phyloP scores from a whole-genome alignment of 1,140 invertebrate species.

The Reticulitermes speratus region DNA sequence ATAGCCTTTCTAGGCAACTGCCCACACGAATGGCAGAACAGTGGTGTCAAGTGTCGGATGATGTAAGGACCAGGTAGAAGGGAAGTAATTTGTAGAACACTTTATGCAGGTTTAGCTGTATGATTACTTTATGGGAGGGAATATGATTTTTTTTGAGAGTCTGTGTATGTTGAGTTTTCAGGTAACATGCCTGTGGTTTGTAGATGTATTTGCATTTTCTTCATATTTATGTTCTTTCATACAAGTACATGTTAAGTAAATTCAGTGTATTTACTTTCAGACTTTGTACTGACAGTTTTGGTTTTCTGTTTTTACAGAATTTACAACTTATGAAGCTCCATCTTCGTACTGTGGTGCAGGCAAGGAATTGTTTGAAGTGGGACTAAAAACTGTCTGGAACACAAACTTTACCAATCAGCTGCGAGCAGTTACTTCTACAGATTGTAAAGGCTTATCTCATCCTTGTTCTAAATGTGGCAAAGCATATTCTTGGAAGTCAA shows the following conservation, averaged over 20 bases:
- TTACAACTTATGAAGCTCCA: neutral
- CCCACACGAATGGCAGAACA: no score
- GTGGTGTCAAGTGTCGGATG: no score
- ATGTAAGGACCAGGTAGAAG: no score
- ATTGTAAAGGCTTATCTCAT: conserved; percentile 18
- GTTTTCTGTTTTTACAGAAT: conserved; percentile 2
- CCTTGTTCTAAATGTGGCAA: conserved; percentile 33
- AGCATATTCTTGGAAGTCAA: conserved; percentile 29
- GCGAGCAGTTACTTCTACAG: neutral
- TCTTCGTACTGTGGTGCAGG: neutral
- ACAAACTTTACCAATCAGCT: neutral
- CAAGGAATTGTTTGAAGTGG: neutral
- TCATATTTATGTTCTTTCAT: neutral
- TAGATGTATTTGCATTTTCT: neutral
- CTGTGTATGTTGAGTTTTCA: no score
- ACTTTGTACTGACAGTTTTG: neutral
- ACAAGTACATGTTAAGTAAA: no score
- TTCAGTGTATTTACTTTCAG: neutral
- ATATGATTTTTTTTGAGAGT: no score
- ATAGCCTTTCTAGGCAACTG: no score
- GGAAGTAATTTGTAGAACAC: no score
- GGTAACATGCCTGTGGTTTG: no score
- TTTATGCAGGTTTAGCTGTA: no score
- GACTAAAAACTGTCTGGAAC: neutral
- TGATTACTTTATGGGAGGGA: no score